phyloP scores from a whole-genome alignment of 1,140 invertebrate genomes.

The Lepidurus apus region DNA sequence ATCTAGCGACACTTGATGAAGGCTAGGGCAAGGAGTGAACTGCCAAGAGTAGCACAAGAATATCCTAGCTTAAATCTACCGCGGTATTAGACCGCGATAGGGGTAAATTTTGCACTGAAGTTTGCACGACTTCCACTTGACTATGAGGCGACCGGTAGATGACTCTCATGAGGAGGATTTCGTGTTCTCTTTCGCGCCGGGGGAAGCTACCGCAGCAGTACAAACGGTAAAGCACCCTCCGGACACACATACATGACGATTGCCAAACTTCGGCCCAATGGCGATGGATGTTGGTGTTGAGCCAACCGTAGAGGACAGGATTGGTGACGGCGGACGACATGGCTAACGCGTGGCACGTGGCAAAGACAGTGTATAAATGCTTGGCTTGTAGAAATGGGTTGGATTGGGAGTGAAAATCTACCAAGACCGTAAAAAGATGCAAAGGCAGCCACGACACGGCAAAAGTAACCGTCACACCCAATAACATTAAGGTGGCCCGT shows the following conservation, averaged over 20 bases:
- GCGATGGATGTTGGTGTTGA: constrained; percentile 47
- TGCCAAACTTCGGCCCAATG: neutral
- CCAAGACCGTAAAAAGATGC: neutral
- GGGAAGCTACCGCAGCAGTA: neutral
- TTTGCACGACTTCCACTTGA: neutral
- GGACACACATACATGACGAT: neutral
- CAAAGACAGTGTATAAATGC: constrained; percentile 47
- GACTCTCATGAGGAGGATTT: neutral
- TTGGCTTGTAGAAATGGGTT: neutral
- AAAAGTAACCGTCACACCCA: neutral
- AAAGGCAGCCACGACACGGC: neutral
- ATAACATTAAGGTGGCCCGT: neutral
- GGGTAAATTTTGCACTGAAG: neutral
- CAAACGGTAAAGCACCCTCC: neutral
- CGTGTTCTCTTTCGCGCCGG: neutral
- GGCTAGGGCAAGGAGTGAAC: too few species aligned
- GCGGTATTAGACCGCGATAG: neutral
- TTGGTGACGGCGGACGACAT: constrained; percentile 53
- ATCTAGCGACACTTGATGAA: too few species aligned
- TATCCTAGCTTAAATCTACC: neutral
- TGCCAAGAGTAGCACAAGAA: too few species aligned
- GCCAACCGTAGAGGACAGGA: constrained; percentile 53
- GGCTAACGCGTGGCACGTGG: constrained; percentile 52
- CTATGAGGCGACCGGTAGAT: neutral
- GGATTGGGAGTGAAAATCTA: neutral